phyloP scores from a whole-genome alignment of 2,888 invertebrate species.

The Drosophila anomalata region DNA sequence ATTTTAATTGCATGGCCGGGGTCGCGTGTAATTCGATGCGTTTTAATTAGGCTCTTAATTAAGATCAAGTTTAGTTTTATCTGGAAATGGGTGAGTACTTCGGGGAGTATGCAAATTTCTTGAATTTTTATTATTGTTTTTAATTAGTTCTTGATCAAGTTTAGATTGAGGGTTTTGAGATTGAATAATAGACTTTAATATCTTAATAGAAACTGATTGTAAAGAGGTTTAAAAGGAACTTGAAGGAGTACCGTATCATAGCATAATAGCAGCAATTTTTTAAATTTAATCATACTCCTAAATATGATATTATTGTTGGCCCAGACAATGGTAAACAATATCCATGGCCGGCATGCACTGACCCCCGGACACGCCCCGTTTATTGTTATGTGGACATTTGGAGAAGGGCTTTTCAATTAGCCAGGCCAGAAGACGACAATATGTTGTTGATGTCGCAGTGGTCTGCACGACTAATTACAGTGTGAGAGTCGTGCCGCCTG shows the following conservation, averaged over 20 bases:
- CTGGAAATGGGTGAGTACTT: slow-evolving; percentile 33
- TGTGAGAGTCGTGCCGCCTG: slow-evolving; percentile 70
- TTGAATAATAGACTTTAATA: no score
- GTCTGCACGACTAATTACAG: slow-evolving; percentile 62
- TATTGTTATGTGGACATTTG: slow-evolving; percentile 42
- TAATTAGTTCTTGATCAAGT: neutral
- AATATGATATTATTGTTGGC: slow-evolving; percentile 5
- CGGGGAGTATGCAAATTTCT: slow-evolving; percentile 48
- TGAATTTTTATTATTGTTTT: neutral
- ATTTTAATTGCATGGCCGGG: slow-evolving; percentile 71
- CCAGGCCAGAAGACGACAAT: slow-evolving; percentile 46
- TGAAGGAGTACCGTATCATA: no score
- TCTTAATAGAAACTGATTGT: no score
- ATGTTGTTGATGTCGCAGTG: slow-evolving; percentile 44
- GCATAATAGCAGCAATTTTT: no score
- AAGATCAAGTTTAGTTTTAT: slow-evolving; percentile 62
- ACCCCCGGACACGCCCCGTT: slow-evolving; percentile 35
- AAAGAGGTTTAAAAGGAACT: no score
- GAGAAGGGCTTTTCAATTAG: slow-evolving; percentile 46
- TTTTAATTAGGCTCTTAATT: slow-evolving; percentile 74
- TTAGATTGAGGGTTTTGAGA: no score
- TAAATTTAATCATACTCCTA: neutral
- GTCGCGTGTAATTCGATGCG: slow-evolving; percentile 73
- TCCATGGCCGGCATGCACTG: slow-evolving; percentile 33
- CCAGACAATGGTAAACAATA: slow-evolving; percentile 39